Conservation (phyloP, 2,888 invertebrate species). For the Apoderus coryli region DNA sequence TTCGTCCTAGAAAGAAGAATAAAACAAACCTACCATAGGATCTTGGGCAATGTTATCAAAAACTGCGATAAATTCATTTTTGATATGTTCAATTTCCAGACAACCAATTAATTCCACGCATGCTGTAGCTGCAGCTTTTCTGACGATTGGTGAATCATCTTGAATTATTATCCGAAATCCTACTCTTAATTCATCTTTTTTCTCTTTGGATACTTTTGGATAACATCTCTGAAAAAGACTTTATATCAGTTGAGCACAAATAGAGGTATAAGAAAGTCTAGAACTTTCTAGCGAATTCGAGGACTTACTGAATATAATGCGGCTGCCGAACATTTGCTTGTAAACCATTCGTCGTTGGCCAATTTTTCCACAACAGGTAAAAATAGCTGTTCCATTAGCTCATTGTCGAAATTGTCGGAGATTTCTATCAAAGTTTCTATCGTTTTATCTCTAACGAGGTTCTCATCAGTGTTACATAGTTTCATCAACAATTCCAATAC, state of each 20-base stretch:
- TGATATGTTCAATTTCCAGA: slow-evolving; percentile 23
- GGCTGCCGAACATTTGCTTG: slow-evolving; percentile 24
- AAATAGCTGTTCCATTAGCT: slow-evolving; percentile 21
- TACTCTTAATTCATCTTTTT: slow-evolving; percentile 22
- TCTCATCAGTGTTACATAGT: slow-evolving; percentile 26
- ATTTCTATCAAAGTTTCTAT: slow-evolving; percentile 23
- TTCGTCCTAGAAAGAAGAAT: neutral
- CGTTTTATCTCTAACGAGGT: slow-evolving; percentile 24
- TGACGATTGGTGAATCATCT: slow-evolving; percentile 27
- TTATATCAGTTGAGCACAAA: slow-evolving; percentile 8
- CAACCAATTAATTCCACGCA: slow-evolving; percentile 22
- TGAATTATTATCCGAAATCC: slow-evolving; percentile 23
- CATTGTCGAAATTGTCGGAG: slow-evolving; percentile 18
- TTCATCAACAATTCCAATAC: slow-evolving; percentile 25
- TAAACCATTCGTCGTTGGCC: slow-evolving; percentile 24
- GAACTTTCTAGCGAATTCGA: too few species aligned
- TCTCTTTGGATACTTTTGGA: slow-evolving; percentile 22
- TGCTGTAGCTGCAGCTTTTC: slow-evolving; percentile 22
- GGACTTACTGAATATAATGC: slow-evolving; percentile 23
- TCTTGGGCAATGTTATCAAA: slow-evolving; percentile 26
- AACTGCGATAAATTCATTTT: slow-evolving; percentile 26
- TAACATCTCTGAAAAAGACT: slow-evolving; percentile 26
- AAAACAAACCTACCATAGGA: slow-evolving; percentile 22
- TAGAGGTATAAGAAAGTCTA: slow-evolving; percentile 5
- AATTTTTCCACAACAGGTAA: slow-evolving; percentile 22